A percentile compares a stretch with the other conserved stretches of the same genome.
phyloP scores from a whole-genome alignment of 2,797 vertebrate species.

The Enteromius treurensis region DNA sequence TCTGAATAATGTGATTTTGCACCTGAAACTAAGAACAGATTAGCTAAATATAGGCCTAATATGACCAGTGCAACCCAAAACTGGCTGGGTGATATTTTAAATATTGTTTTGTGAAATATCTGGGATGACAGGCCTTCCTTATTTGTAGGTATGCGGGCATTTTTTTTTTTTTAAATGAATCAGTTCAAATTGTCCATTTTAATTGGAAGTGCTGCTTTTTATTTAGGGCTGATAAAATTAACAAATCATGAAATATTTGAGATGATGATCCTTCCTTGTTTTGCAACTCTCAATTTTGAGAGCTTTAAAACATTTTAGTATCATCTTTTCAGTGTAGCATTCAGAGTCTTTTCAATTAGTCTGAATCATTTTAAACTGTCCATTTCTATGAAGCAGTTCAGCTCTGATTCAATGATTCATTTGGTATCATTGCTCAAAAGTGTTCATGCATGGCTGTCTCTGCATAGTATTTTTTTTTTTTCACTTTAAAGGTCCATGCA shows the following conservation, averaged over 20 bases:
- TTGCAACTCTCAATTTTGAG: background rate
- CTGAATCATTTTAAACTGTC: background rate
- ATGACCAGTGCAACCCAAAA: slow-evolving; percentile 32
- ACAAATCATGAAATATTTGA: background rate
- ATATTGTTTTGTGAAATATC: background rate
- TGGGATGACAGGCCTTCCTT: background rate
- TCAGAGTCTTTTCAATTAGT: background rate
- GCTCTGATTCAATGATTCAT: background rate
- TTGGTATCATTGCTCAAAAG: background rate
- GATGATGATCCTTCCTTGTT: background rate
- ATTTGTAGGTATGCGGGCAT: background rate
- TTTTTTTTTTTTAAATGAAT: background rate
- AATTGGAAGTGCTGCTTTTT: background rate
- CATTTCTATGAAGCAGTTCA: background rate
- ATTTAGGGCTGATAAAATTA: background rate
- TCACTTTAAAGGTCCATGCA: background rate
- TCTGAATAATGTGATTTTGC: slow-evolving; percentile 24
- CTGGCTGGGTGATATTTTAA: background rate
- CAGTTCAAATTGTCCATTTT: background rate
- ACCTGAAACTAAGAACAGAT: slow-evolving; percentile 28
- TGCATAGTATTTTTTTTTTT: background rate
- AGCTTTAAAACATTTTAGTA: background rate
- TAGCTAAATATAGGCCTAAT: slow-evolving; percentile 23
- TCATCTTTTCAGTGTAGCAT: background rate
- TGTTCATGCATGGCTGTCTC: background rate